Conservation (phyloP, 2,113 vertebrate species). For the Acrocephalus arundinaceus region DNA sequence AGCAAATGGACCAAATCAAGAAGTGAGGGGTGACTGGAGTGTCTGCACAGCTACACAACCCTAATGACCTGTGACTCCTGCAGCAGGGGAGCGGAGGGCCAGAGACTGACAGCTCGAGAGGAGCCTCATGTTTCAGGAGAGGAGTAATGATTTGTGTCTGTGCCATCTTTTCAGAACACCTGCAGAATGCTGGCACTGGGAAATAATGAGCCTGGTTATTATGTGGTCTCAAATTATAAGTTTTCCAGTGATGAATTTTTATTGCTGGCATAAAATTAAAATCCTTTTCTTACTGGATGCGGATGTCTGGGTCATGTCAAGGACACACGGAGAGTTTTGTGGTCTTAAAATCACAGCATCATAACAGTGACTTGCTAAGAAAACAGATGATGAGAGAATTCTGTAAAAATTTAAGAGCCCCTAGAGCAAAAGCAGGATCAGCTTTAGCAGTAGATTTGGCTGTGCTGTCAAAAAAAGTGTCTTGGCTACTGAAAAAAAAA, state of each 20-base stretch:
- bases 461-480: neutral
- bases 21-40: neutral
- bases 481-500: neutral
- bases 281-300: neutral
- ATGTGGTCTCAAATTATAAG: neutral
- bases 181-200: neutral
- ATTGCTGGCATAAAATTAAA: slow-evolving; percentile 47
- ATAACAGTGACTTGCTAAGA: neutral
- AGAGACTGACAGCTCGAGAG: neutral
- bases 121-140: neutral
- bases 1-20: neutral
- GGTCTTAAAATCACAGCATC: neutral
- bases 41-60: neutral
- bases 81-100: neutral
- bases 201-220: neutral
- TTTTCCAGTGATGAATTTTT: slow-evolving; percentile 22
- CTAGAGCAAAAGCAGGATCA: neutral
- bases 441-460: neutral
- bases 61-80: neutral
- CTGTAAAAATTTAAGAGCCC: neutral
- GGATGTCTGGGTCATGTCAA: neutral
- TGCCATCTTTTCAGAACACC: neutral
- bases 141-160: neutral
- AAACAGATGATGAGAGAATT: neutral
- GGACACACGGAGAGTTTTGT: neutral